Conservation (phyloP, 23 tunicate species). For the Styela clava region DNA sequence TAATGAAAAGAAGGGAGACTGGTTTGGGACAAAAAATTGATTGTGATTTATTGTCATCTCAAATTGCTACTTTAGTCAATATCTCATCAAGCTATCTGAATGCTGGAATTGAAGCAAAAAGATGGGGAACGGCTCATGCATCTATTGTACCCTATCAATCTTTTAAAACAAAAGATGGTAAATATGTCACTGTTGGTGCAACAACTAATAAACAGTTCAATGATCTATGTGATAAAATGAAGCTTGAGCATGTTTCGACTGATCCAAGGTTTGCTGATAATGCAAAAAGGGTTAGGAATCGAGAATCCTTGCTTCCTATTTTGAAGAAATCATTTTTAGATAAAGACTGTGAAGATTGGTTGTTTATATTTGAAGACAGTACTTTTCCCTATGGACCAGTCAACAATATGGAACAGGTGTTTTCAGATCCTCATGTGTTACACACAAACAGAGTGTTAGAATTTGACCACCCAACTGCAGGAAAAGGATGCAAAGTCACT, state of each 20-base stretch:
- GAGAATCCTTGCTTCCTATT: conserved; percentile 48
- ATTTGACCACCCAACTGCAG: conserved; percentile 44
- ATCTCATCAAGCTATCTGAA: conserved; percentile 80
- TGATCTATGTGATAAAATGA: conserved; percentile 47
- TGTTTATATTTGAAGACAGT: conserved; percentile 45
- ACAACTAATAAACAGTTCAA: conserved; percentile 84
- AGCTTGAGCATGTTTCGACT: conserved; percentile 20
- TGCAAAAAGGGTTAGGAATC: conserved; percentile 59
- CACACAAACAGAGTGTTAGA: conserved; percentile 52
- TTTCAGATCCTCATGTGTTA: conserved; percentile 76
- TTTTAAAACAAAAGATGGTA: conserved; percentile 82
- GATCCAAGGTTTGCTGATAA: conserved; percentile 50
- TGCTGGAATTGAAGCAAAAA: conserved; percentile 62
- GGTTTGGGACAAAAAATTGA: conserved; percentile 79
- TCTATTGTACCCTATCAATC: conserved; percentile 98
- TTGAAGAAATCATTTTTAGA: conserved; percentile 39
- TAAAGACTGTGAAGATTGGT: conserved; percentile 70
- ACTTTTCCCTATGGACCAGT: conserved; percentile 87
- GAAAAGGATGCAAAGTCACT: conserved; percentile 43
- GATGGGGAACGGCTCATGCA: conserved; percentile 96
- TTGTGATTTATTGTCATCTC: conserved; percentile 79
- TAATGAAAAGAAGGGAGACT: conserved; percentile 52
- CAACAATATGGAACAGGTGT: conserved; percentile 72
- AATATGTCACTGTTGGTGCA: conserved; percentile 87
- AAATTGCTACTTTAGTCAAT: conserved; percentile 70